Conservation (phyloP, 2,797 vertebrate species). For the Hydrolagus colliei region DNA sequence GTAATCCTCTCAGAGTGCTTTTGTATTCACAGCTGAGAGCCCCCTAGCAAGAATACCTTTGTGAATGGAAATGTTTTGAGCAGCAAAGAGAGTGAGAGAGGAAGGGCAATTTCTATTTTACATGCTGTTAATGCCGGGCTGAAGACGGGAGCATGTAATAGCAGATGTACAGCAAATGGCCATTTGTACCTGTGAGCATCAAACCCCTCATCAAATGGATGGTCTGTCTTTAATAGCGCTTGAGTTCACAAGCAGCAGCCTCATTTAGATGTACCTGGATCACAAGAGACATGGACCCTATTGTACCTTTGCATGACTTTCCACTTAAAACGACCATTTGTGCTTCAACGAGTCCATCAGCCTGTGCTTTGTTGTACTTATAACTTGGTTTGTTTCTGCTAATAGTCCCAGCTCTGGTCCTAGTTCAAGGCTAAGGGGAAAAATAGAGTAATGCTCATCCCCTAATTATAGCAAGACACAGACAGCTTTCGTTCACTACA, state of each 20-base stretch:
- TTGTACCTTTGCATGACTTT: constrained; percentile 81
- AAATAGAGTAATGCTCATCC: not conserved
- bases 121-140: constrained; percentile 68
- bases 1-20: constrained; percentile 61
- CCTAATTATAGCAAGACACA: not conserved
- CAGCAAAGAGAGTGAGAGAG: not conserved
- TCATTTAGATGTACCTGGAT: constrained; percentile 67
- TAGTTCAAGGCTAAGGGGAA: not conserved
- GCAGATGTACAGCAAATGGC: constrained; percentile 82
- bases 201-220: constrained; percentile 52
- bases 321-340: constrained; percentile 65
- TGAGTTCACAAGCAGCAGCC: constrained; percentile 64
- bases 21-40: constrained; percentile 57
- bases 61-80: constrained; percentile 61
- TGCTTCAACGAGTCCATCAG: constrained; percentile 67
- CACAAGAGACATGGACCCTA: constrained; percentile 63
- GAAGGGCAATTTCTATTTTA: constrained; percentile 64
- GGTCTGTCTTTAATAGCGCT: constrained; percentile 75
- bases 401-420: not conserved
- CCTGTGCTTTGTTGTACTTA: constrained; percentile 23
- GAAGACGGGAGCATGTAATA: constrained; percentile 64
- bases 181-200: constrained; percentile 80
- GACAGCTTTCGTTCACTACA: not conserved
- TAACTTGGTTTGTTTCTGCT: constrained; percentile 21
- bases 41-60: constrained; percentile 61